Conservation (phyloP, 2,888 invertebrate species). For the Papilio protenor region DNA sequence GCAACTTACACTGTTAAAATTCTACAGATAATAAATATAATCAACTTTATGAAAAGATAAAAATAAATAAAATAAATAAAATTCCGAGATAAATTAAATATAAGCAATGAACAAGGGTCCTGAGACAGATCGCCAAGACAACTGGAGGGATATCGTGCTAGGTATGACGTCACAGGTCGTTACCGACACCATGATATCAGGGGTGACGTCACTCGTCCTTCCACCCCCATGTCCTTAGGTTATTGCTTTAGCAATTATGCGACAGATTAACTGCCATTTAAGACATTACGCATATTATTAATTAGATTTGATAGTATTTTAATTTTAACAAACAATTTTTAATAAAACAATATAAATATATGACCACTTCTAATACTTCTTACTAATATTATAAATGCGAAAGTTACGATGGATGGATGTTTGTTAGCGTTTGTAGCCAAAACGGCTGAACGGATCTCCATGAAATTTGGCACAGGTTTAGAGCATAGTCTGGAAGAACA, state of each 20-base stretch:
- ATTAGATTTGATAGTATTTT: background rate
- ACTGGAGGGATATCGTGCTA: constrained; percentile 64
- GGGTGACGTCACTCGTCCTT: constrained; percentile 74
- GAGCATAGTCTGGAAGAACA: no score
- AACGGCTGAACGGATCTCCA: no score
- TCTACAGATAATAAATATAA: constrained; percentile 13
- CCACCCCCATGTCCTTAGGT: constrained; percentile 58
- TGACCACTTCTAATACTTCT: no score
- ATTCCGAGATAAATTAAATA: constrained; percentile 52
- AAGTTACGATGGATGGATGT: no score
- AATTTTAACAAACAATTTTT: background rate
- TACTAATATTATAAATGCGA: no score
- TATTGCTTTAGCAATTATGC: constrained; percentile 57
- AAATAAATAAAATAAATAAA: constrained; percentile 51
- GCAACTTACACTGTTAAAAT: background rate
- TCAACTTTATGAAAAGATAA: constrained; percentile 50
- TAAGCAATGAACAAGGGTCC: constrained; percentile 64
- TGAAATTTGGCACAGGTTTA: no score
- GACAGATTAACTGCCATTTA: constrained; percentile 46
- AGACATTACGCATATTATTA: constrained; percentile 15
- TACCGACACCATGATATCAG: constrained; percentile 66
- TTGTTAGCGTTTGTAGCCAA: no score
- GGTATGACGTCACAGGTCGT: constrained; percentile 77
- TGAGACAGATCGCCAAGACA: constrained; percentile 60
- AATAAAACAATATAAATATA: no score